Evolutionary conservation across 2,888 invertebrate species (phyloP), one percentile per base, ranked within the genome.

Genomic region (Calameuta pallipes): DNA sequence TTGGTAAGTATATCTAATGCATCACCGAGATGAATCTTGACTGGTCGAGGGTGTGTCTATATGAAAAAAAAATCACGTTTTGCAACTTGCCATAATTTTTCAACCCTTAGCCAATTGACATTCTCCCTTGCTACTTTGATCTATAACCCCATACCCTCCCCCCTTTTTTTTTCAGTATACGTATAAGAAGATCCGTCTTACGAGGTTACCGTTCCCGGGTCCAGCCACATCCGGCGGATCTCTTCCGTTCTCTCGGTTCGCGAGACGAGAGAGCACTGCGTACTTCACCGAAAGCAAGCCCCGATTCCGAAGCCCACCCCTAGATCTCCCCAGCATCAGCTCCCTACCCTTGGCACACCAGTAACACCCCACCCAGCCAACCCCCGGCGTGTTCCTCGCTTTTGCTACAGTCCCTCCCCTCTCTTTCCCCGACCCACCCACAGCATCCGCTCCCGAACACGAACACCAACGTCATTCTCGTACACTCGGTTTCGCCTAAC

Each of bases 211-310:
- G 41, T 15, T 41, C 41, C 41, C 41, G 41, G 41, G 41, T 41
- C 41, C 41, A 41, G 41, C 41, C 41, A 15, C 41, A 41, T 41
- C 15, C 41, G 41, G 41, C 41, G 41, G 41, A 33, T n/a, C n/a
- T 80, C 41, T 15, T 41, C 83, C 85, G 83, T 86, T 85, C 83
- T 83, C 87, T 85, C 88, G 85, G 85, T 83, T 30, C 87, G 87
- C 88, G 86, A 85, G 85, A 83, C 87, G 85, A 84, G 86, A 84
- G 87, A 87, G 85, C 85, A 88, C 88, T 87, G 87, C 86, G 87
- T 85, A 82, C 85, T 83, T 82, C 82, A 83, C 85, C 77, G 85
- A 86, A 83, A 87, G 85, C 87, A 84, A 85, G 78, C 86, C 87
- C 87, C 85, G 85, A 85, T 87, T 85, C 86, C 82, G 4, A 30